phyloP scores from a whole-genome alignment of 35 echinoderm and acorn worm species.

The Acanthaster planci region DNA sequence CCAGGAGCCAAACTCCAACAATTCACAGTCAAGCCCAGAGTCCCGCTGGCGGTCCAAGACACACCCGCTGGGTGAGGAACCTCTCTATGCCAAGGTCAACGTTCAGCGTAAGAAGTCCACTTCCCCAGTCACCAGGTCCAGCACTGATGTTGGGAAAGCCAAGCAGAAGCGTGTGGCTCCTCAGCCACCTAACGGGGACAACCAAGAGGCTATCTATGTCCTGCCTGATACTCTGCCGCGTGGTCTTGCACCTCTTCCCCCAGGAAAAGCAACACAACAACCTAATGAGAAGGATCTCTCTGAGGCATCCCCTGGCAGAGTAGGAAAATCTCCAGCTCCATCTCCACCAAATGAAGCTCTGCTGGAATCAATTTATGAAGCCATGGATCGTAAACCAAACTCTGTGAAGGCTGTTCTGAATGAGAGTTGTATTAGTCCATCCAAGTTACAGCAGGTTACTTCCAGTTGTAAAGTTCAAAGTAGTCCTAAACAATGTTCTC shows the following conservation, averaged over 20 bases:
- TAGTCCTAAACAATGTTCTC: background rate
- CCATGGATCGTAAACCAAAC: background rate
- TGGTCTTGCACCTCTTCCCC: constrained; percentile 49
- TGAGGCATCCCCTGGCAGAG: background rate
- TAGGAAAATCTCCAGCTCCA: background rate
- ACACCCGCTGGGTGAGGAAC: constrained; percentile 36
- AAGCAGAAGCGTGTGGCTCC: constrained; percentile 56
- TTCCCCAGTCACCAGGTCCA: constrained; percentile 3
- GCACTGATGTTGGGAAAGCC: background rate
- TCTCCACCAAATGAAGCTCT: background rate
- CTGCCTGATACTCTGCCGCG: constrained; percentile 42
- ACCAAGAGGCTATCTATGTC: constrained; percentile 29
- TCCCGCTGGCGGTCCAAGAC: constrained; percentile 46
- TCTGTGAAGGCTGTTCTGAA: background rate
- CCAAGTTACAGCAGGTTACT: background rate
- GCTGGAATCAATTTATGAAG: background rate
- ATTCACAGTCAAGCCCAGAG: background rate
- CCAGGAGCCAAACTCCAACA: constrained; percentile 17
- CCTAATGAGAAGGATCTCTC: background rate
- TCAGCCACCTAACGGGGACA: constrained; percentile 44
- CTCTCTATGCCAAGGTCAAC: constrained; percentile 31
- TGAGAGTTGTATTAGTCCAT: background rate
- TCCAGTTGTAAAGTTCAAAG: background rate
- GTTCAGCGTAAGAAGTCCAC: background rate
- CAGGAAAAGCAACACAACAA: constrained; percentile 7